Conservation (phyloP, 2,888 invertebrate species). For the Heteropelma amictum region DNA sequence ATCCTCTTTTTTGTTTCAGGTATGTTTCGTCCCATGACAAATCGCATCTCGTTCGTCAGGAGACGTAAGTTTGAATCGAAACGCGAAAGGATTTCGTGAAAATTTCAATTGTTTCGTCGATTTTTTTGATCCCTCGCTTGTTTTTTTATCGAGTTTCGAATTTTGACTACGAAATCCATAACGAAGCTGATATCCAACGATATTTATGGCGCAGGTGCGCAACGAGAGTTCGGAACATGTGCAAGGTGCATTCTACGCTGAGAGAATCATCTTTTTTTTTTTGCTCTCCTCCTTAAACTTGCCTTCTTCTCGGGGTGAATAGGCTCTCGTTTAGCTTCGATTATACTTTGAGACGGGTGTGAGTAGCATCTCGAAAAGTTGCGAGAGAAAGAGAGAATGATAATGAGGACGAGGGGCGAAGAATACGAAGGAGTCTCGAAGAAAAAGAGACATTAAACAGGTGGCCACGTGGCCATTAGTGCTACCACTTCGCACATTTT, state of each 20-base stretch:
- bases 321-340: background rate
- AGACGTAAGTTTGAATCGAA: background rate
- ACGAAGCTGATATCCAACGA: background rate
- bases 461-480: conserved; percentile 59
- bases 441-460: conserved; percentile 54
- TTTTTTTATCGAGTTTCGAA: background rate
- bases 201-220: conserved; percentile 46
- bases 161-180: background rate
- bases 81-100: background rate
- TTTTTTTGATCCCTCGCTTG: background rate
- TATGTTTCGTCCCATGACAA: conserved; percentile 1
- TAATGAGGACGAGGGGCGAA: background rate
- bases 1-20: conserved; percentile 41
- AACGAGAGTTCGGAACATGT: conserved; percentile 13
- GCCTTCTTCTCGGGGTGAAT: too few relatives aligned
- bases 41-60: background rate
- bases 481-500: conserved; percentile 51
- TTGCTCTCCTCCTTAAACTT: conserved; percentile 8
- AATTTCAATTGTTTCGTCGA: background rate
- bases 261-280: background rate
- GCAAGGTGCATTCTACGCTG: conserved; percentile 43
- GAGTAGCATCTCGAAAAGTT: too few relatives aligned
- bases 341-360: background rate
- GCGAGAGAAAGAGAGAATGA: background rate
- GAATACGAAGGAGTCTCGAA: background rate